Conservation (phyloP, 2,113 vertebrate genomes). For the Setophaga coronata region DNA sequence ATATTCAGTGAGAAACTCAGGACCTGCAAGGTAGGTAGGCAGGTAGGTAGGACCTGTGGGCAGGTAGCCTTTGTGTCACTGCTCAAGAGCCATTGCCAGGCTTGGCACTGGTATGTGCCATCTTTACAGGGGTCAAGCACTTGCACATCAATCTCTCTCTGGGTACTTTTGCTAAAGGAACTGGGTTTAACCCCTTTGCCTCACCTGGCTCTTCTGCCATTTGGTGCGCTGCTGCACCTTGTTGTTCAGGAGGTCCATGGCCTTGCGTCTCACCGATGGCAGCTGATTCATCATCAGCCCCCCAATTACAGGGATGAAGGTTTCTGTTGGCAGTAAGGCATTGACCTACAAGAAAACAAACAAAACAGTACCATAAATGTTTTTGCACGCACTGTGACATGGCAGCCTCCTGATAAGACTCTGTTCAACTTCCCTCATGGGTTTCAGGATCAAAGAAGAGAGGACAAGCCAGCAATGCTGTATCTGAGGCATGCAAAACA, state of each 20-base stretch:
- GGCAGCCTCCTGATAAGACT: neutral
- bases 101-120: too few species aligned
- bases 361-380: neutral
- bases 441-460: neutral
- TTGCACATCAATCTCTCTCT: neutral
- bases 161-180: neutral
- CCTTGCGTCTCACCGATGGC: slow-evolving; percentile 89
- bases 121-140: neutral
- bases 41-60: too few species aligned
- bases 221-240: slow-evolving; percentile 83
- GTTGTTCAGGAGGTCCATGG: slow-evolving; percentile 95
- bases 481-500: neutral
- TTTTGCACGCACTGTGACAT: neutral
- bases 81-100: neutral
- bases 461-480: neutral
- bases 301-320: slow-evolving; percentile 87
- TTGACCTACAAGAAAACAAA: slow-evolving; percentile 82
- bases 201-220: slow-evolving; percentile 85
- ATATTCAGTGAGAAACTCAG: neutral
- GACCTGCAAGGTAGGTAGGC: neutral
- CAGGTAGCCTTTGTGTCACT: fast-evolving
- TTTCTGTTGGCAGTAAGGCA: slow-evolving; percentile 87
- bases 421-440: neutral
- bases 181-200: neutral
- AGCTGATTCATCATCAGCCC: slow-evolving; percentile 87